Evolutionary conservation across 2,113 vertebrate genomes (phyloP), one percentile per base, ranked within the genome.

Genomic region (Chitala chitala): DNA sequence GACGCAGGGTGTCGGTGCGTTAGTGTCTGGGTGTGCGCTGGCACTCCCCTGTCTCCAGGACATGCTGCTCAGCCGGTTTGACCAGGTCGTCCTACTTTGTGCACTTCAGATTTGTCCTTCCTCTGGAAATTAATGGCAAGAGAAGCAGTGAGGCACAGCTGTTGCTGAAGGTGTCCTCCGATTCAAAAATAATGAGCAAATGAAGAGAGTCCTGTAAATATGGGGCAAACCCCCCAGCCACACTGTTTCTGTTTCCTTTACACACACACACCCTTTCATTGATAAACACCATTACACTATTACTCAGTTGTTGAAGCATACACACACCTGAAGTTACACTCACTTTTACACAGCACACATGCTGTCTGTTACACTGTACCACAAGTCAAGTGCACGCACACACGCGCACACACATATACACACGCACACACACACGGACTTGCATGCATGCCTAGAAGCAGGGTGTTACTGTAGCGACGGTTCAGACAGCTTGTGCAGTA

Each of bases 251-350:
- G 17, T 38, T 38, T 20, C n/a, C 38, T 17, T 33, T 33, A 20
- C 26, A 46, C 55, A 71, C 3, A 65, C 7, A 71, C n/a, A 70
- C 42, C 56, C 74, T 56, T 64, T 69, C 65, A 75, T 42, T 69
- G 22, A 61, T 54, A n/a, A n/a, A n/a, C n/a, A n/a, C n/a, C n/a
- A n/a, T n/a, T n/a, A n/a, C n/a, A n/a, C n/a, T n/a, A n/a, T n/a
- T n/a, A n/a, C n/a, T n/a, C n/a, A n/a, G n/a, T n/a, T n/a, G n/a
- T n/a, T n/a, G n/a, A n/a, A n/a, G n/a, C n/a, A n/a, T n/a, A 75
- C 55, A 70, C 53, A 50, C 65, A 48, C 33, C 13, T 10, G 48
- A 26, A 75, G 17, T 63, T 8, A 55, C 26, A 42, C 44, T 6
- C 9, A 24, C 20, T 40, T 15, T 36, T n/a, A 46, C 36, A 10